A percentile compares a stretch with the other conserved stretches of the same genome.
Conservation (phyloP, 2,113 vertebrate genomes). For the Lepisosteus oculatus region DNA sequence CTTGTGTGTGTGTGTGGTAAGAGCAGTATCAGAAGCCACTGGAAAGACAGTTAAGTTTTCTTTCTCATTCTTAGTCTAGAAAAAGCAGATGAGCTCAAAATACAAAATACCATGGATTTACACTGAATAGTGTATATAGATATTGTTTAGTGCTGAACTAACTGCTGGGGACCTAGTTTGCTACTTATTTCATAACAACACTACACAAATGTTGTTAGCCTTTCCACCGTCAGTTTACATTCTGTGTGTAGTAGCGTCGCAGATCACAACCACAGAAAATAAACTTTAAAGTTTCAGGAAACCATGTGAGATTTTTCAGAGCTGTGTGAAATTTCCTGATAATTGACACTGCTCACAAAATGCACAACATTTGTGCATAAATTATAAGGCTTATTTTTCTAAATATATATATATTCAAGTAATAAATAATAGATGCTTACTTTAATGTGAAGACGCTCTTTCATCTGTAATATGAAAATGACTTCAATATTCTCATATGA, state of each 20-base stretch:
- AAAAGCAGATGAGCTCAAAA: too few species aligned
- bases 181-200: slow-evolving; percentile 42
- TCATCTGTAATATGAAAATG: slow-evolving; percentile 28
- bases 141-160: slow-evolving; percentile 48
- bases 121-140: slow-evolving; percentile 31
- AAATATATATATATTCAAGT: background rate
- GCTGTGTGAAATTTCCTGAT: too few species aligned
- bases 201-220: slow-evolving; percentile 25
- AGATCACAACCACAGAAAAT: too few species aligned
- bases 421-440: slow-evolving; percentile 10
- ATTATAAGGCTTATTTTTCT: background rate
- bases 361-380: background rate
- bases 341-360: too few species aligned
- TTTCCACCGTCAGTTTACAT: background rate
- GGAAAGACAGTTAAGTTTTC: too few species aligned
- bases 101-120: slow-evolving; percentile 25
- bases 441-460: slow-evolving; percentile 31
- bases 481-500: slow-evolving; percentile 10
- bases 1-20: background rate
- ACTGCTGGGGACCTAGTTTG: slow-evolving; percentile 42
- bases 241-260: too few species aligned
- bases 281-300: too few species aligned
- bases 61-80: too few species aligned
- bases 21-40: too few species aligned
- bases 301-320: too few species aligned